A percentile compares a stretch with the other conserved stretches of the same genome.
These are phyloP conservation scores for Montipora efflorescens DNA, from an alignment of 64 coral and sea anemone species.

Conservation along the genomic window DNA sequence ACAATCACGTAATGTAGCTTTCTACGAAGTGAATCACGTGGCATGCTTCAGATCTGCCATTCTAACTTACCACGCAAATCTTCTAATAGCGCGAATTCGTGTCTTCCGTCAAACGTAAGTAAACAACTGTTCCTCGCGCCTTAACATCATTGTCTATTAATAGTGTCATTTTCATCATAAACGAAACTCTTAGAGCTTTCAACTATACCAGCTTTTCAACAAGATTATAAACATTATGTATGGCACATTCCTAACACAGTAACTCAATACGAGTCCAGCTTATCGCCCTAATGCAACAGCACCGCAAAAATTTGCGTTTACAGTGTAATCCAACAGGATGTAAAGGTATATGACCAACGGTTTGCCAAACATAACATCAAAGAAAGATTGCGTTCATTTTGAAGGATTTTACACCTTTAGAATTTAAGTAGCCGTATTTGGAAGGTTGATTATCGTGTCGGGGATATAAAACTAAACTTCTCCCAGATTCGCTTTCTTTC, in stretches of 20 bases:
- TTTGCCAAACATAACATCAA: no score
- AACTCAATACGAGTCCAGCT: background rate
- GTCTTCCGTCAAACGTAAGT: background rate
- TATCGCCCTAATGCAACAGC: background rate
- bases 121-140: background rate
- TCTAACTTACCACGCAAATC: background rate
- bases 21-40: background rate
- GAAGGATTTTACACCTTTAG: background rate
- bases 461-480: background rate
- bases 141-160: background rate
- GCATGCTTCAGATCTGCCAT: background rate
- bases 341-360: background rate
- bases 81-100: background rate
- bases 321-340: background rate
- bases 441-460: background rate
- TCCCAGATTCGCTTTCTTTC: background rate
- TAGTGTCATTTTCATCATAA: background rate
- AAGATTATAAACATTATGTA: background rate
- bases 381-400: background rate
- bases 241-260: background rate
- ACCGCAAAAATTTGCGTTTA: background rate
- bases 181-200: background rate
- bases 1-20: background rate
- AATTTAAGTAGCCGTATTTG: background rate
- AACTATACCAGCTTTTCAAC: conserved; percentile 2